Percentiles rank a stretch among this genome's conserved stretches.
Conservation (phyloP, 2,888 invertebrate genomes). For the Leptopilina myrica region DNA sequence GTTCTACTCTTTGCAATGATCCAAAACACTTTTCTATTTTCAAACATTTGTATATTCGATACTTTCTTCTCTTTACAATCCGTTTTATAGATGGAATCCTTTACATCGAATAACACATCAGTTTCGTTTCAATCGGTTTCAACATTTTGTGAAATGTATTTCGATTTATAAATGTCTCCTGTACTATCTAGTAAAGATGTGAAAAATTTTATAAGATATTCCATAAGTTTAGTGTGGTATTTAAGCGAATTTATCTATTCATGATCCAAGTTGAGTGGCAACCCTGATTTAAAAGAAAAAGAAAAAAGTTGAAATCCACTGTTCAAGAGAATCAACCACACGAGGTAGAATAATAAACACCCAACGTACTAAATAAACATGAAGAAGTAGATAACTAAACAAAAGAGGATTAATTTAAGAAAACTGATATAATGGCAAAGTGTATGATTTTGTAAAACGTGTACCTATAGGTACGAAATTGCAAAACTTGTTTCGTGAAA, state of each 20-base stretch:
- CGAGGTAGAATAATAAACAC: no score
- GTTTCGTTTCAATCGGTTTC: neutral
- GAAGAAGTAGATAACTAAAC: no score
- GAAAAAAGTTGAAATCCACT: no score
- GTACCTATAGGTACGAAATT: constrained; percentile 1
- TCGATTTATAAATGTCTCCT: constrained; percentile 18
- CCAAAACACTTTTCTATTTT: no score
- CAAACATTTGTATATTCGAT: neutral
- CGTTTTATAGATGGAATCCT: neutral
- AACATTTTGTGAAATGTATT: neutral
- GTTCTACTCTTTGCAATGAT: no score
- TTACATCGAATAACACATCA: neutral
- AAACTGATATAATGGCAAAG: no score
- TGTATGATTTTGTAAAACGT: neutral
- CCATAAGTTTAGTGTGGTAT: neutral
- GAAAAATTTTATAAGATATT: neutral
- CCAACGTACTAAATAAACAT: no score
- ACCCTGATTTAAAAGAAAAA: no score
- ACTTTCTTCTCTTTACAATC: neutral
- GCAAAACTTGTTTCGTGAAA: constrained; percentile 35
- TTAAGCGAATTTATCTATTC: neutral
- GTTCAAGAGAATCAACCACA: no score
- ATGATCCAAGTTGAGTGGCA: no score
- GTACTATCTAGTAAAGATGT: neutral
- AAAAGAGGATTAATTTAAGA: no score